Base-by-base conservation (phyloP, 1,140 invertebrate species). In the Lasioglossum albipes region DNA sequence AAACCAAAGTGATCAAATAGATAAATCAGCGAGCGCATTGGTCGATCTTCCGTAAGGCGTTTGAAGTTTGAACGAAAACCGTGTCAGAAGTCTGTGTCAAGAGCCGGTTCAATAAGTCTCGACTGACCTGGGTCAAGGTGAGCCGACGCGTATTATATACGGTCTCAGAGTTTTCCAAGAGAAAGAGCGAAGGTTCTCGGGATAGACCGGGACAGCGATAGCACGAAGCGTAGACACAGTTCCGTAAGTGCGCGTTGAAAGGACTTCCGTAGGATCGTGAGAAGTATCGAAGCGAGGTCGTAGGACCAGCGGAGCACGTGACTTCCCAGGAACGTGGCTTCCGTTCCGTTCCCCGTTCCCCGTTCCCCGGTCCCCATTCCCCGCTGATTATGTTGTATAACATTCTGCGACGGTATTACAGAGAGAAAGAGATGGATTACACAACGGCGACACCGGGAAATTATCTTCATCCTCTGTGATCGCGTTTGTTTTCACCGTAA, bases 251-350 rank as follows among this genome's bases (percentile, higher is more conserved):
- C 57, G 54, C 22, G 41, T 65, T 65, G 62, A 65, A 49, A 76
- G 69, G 62, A 77, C 54, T 73, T 75, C 52, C 77, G 74, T 36
- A 65, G 66, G 79, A 80, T 84, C 88, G 88, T 89, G 88, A 88
- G 87, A 89, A 89, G 84, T 68, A 70, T 59, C 82, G 84, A 79
- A 72, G 75, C 69, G 70, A 79, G 82, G 79, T 80, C 88, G 87
- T 79, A 81, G 80, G 84, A 83, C 79, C 79, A 62, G 36, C 52
- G 70, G 74, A 54, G 59, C 80, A 82, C 75, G 82, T 64, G 62
- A 79, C 68, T 87, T 88, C 75, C 64, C 84, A 86, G 78, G 82
- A 79, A 79, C 75, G 70, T 54, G 62, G 70, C 66, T 78, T 83
- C 77, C 71, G 79, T 75, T 82, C 65, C 68, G 72, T 74, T 67